A percentile compares a stretch with the other conserved stretches of the same genome.
Evolutionary conservation across 2,888 invertebrate species (phyloP).

Genomic region (Melieria omissa): DNA sequence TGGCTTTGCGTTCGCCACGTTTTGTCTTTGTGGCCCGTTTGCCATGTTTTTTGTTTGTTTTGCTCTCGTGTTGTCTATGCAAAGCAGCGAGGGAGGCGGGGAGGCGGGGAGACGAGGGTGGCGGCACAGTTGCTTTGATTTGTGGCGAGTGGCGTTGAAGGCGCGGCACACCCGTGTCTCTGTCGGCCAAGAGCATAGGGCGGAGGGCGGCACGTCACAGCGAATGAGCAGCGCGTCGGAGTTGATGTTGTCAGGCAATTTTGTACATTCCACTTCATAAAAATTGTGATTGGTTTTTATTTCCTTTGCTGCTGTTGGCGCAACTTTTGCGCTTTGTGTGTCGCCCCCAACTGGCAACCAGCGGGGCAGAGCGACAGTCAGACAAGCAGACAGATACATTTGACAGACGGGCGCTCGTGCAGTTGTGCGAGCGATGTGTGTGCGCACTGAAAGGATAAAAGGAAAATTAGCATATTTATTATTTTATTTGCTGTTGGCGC

Average conservation of each 20-base stretch:
- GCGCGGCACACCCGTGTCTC: background rate
- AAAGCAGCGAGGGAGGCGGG: background rate
- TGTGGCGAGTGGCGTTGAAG: slow-evolving; percentile 5
- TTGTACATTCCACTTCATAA: slow-evolving; percentile 61
- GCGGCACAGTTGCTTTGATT: slow-evolving; percentile 25
- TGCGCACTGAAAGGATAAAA: slow-evolving; percentile 27
- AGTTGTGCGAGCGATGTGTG: background rate
- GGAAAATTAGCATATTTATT: slow-evolving; percentile 59
- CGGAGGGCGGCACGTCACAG: slow-evolving; percentile 46
- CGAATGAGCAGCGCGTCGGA: slow-evolving; percentile 46
- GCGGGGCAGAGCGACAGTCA: background rate
- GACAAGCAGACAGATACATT: too few relatives aligned
- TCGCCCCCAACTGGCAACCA: background rate
- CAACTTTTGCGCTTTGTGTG: too few relatives aligned
- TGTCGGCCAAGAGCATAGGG: slow-evolving; percentile 17
- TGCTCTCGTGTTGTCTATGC: slow-evolving; percentile 20
- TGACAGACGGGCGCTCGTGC: too few relatives aligned
- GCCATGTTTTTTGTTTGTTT: background rate
- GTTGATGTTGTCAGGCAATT: slow-evolving; percentile 58
- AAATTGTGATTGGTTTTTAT: slow-evolving; percentile 62
- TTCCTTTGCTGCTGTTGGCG: slow-evolving; percentile 19
- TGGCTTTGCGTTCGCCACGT: slow-evolving; percentile 18
- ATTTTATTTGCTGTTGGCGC: slow-evolving; percentile 53
- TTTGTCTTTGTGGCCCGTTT: slow-evolving; percentile 4
- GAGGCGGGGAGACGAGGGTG: background rate